Conservation (phyloP, 2,888 invertebrate genomes). For the Cetonia aurata region DNA sequence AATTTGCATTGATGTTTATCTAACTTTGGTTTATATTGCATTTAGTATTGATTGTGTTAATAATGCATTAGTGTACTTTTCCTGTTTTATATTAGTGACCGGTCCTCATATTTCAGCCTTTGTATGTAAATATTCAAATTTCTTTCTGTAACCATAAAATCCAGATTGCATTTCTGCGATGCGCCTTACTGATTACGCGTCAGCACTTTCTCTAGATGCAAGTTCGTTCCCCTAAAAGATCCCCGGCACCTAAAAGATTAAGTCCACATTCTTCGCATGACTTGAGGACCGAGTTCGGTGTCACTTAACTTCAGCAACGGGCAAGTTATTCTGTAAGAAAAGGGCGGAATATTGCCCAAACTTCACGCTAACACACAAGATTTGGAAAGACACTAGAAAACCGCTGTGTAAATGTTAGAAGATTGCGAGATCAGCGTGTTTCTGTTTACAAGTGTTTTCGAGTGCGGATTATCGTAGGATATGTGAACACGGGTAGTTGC, state of each 20-base stretch:
- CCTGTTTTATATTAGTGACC: neutral
- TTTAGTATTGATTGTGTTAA: too few species aligned
- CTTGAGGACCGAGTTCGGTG: constrained; percentile 22
- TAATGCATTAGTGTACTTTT: neutral
- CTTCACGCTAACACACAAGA: constrained; percentile 35
- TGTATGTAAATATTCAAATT: too few species aligned
- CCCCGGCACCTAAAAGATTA: constrained; percentile 30
- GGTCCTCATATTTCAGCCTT: too few species aligned
- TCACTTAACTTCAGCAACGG: constrained; percentile 31
- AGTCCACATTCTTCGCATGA: constrained; percentile 27
- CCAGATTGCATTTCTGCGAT: too few species aligned
- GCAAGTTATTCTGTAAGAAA: constrained; percentile 36
- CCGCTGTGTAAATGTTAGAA: constrained; percentile 52
- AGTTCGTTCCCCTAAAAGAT: neutral
- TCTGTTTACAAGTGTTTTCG: constrained; percentile 56
- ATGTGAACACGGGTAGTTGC: constrained; percentile 32
- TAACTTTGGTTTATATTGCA: too few species aligned
- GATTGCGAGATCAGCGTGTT: constrained; percentile 50
- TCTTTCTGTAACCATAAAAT: too few species aligned
- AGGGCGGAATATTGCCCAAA: constrained; percentile 38
- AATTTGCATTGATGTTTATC: too few species aligned
- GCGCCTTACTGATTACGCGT: neutral
- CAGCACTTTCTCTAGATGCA: constrained; percentile 8
- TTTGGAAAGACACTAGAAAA: constrained; percentile 51
- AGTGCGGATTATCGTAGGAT: constrained; percentile 51